Base-by-base conservation (phyloP, 2,113 vertebrate species). In the Solenodon paradoxus region DNA sequence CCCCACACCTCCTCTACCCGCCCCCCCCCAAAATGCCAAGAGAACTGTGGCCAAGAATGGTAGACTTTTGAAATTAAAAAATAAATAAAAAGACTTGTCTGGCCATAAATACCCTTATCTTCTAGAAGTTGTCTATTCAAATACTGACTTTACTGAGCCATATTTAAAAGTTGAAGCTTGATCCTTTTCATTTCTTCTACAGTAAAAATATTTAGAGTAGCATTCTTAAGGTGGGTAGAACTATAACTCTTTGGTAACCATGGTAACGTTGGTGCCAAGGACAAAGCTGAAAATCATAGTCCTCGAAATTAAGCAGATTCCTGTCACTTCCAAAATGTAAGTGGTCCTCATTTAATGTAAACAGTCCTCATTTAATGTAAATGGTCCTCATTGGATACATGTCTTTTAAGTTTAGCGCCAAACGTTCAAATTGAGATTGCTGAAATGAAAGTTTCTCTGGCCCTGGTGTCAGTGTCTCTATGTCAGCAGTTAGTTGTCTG, bases 11-110 rank as follows among this genome's bases (percentile, higher is more conserved):
- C n/a, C n/a, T n/a, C n/a, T n/a, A n/a, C n/a, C n/a, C n/a, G n/a
- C n/a, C n/a, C n/a, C n/a, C n/a, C n/a, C n/a, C 20, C 55, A 59
- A 59, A 61, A 61, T 17, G 26, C 9, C 26, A 47, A 72, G 30
- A 11, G 12, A 74, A 63, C 15, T 45, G 24, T 61, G 20, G 9
- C 40, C 68, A 51, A 81, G n/a, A 45, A 24, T 42, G 9, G 6
- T 87, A 28, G 35, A 75, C n/a, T 92, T 92, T 47, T 80, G 38
- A 80, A 90, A 88, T 69, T 24, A 3, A 71, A 38, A 66, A 61
- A 28, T 49, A 79, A 53, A 61, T 61, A 45, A 40, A 38, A 13
- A 42, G 40, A 0, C 30, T 72, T 69, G 9, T 40, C 5, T 75
- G 80, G 12, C 51, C 5, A 12, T 94, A 78, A 92, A 32, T 3